These are phyloP conservation scores for Pelecanus crispus DNA, from an alignment of 2,113 vertebrate species.

Conservation along the genomic window DNA sequence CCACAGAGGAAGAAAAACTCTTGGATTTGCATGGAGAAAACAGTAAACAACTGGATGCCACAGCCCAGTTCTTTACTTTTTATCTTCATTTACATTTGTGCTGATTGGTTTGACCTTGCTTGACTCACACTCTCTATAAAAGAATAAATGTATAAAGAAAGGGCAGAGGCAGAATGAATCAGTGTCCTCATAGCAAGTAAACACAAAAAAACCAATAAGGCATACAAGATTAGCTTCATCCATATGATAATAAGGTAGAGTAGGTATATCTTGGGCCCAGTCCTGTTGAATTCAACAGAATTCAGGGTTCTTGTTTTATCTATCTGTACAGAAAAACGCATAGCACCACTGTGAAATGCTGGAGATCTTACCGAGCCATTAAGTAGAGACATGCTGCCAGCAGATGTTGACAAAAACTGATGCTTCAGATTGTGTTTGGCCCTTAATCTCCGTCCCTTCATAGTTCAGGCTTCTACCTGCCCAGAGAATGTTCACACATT, in stretches of 20 bases:
- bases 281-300: background rate
- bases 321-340: background rate
- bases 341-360: background rate
- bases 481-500: background rate
- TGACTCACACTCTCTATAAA: background rate
- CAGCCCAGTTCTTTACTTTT: background rate
- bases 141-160: background rate
- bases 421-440: background rate
- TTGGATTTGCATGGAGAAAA: background rate
- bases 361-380: background rate
- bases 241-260: background rate
- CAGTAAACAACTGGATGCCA: background rate
- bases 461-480: background rate
- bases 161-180: background rate
- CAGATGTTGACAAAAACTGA: background rate
- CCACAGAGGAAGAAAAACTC: background rate
- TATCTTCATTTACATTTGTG: conserved; percentile 23
- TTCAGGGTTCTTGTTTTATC: background rate
- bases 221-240: background rate
- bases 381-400: background rate
- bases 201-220: background rate
- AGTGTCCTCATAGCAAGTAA: background rate
- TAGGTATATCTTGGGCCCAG: background rate
- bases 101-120: conserved; percentile 45
- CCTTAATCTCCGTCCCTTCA: background rate